Conservation (phyloP, 2,888 invertebrate genomes). For the Clostera curtula region DNA sequence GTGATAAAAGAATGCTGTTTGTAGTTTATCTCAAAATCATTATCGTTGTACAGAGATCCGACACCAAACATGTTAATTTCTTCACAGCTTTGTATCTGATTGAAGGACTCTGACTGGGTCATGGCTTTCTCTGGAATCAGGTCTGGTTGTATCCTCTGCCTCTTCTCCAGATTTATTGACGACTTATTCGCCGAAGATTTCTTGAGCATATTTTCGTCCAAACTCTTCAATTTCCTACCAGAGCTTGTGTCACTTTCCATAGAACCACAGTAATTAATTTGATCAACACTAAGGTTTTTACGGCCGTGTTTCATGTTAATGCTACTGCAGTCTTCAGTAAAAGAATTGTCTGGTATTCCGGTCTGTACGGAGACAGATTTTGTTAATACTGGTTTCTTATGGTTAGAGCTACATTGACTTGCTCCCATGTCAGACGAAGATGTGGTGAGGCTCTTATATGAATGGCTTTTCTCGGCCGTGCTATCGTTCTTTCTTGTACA, state of each 20-base stretch:
- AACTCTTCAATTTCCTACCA: constrained; percentile 62
- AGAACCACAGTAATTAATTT: constrained; percentile 69
- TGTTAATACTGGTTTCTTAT: constrained; percentile 64
- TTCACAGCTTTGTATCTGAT: constrained; percentile 71
- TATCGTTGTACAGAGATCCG: constrained; percentile 73
- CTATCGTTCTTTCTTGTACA: constrained; percentile 59
- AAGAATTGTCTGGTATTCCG: constrained; percentile 63
- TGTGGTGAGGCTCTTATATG: constrained; percentile 68
- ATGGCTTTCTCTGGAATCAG: constrained; percentile 69
- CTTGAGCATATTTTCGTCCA: constrained; percentile 68
- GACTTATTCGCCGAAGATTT: constrained; percentile 63
- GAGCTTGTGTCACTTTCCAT: constrained; percentile 70
- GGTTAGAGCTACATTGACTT: constrained; percentile 65
- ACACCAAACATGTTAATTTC: constrained; percentile 73
- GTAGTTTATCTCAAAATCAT: constrained; percentile 69
- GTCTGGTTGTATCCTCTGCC: constrained; percentile 71
- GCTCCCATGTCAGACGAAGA: constrained; percentile 73
- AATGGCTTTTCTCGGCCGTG: constrained; percentile 67
- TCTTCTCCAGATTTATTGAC: constrained; percentile 61
- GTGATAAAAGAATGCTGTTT: constrained; percentile 80
- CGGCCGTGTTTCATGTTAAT: constrained; percentile 65
- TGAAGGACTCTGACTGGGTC: constrained; percentile 66
- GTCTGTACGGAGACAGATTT: constrained; percentile 72
- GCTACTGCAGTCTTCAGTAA: constrained; percentile 47
- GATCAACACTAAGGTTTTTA: constrained; percentile 68